Base-by-base conservation (phyloP, 2,797 vertebrate species). In the Tapera naevia region DNA sequence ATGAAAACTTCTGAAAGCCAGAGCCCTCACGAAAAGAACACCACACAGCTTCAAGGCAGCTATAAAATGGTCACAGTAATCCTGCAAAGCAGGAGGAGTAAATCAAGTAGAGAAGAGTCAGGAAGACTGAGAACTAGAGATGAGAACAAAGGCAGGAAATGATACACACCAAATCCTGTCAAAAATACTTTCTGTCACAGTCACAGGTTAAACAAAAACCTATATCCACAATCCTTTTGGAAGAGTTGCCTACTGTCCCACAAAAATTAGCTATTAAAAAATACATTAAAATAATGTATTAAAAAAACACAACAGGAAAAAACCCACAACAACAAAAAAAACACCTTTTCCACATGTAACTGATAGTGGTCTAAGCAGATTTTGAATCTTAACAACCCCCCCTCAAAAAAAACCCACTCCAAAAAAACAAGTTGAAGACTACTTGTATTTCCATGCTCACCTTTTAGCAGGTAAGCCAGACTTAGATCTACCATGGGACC, bases 391-490 rank as follows among this genome's bases (percentile, higher is more conserved):
- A 13, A 71, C 11, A 48, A 48, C 19, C 7, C 46, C 22, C 46
- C 22, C 46, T 9, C 1, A 21, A 57, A 17, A 54, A 24, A 6
- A n/a, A n/a, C n/a, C n/a, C 5, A 8, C 45, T 17, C 46, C 16
- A 7, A 21, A 35, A 32, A 73, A 19, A 15, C 5, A 30, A 48
- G 46, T 13, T 14, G 27, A 88, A 46, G 82, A 67, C 65, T 70
- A 57, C 53, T 66, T 81, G 53, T 69, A 46, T 65, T 76, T 7
- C n/a, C 41, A 84, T 7, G 95, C 95, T 97, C 95, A 97, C 95
- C 96, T 97, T 96, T 97, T 97, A 96, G 96, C 95, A 96, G 95
- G 96, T 95, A 96, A 97, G 95, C 96, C 96, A 94, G 96, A 97
- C 94, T 97, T 97, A 97, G 95, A 97, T 96, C 96, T 97, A 96